Evolutionary conservation across 1,140 invertebrate genomes (phyloP), one percentile per base, ranked within the genome.

Genomic region (Archivesica marissinica): DNA sequence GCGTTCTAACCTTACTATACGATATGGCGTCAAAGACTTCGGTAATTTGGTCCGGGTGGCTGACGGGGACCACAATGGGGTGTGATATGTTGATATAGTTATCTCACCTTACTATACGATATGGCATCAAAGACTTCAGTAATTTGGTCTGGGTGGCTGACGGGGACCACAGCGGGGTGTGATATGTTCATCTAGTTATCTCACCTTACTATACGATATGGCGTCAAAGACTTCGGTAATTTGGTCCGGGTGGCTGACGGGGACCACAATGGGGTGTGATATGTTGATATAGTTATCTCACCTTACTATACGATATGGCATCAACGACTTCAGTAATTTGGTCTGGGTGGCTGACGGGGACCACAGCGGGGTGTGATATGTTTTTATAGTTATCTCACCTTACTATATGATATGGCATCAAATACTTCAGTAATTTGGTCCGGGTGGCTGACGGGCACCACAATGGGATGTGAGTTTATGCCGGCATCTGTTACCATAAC

Each of bases 271-370:
- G 25, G 97, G 97, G 94, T 99, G 98, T 23, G 95, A 95, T n/a
- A n/a, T n/a, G n/a, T n/a, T n/a, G n/a, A 20, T 52, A 20, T 52
- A 20, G 1, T 99, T 66, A 25, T 39, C 61, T 70, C 78, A 97
- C 97, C 96, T 98, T 98, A 75, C 95, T 96, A 91, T 99, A 99
- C 0, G 97, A 98, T 87, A 99, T 99, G 76, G 96, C 95, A 93
- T 99, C 98, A 92, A 99, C 99, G 74, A 99, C 98, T 93, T 99
- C 97, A 87, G 96, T 97, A 3, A 99, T 98, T 93, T 99, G 97
- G 89, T 97, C 96, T 0, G 98, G 97, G 94, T 98, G 96, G 2
- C 95, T 95, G 2, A 99, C 98, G 86, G 96, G 95, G 0, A 98
- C 95, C 0, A 97, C 98, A 87, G 99, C 98, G 25, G 97, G 97